These are phyloP conservation scores for Acomys russatus DNA, from an alignment of 2,797 vertebrate genomes.

Conservation along the genomic window DNA sequence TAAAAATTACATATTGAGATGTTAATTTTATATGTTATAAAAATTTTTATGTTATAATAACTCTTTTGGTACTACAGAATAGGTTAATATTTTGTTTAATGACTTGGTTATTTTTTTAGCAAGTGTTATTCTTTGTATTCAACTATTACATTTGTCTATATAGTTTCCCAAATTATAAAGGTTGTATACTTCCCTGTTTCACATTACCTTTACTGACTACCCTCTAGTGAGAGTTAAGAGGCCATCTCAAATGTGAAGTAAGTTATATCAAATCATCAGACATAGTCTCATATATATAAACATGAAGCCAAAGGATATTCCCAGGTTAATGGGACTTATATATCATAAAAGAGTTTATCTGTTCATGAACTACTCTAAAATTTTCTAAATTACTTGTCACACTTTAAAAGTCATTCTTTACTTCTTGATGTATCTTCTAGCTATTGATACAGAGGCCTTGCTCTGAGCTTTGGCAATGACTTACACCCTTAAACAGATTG, in stretches of 20 bases:
- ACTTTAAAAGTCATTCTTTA: not conserved
- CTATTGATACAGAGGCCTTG: not conserved
- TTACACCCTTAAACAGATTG: not conserved
- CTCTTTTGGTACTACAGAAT: not conserved
- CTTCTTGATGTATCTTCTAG: not conserved
- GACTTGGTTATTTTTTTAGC: slow-evolving; percentile 16
- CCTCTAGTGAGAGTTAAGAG: not conserved
- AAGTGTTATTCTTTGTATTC: not conserved
- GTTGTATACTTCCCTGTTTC: not conserved
- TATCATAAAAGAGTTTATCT: slow-evolving; percentile 27
- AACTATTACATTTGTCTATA: not conserved
- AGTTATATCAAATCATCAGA: not conserved
- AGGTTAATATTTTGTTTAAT: slow-evolving; percentile 1
- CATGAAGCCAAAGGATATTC: slow-evolving; percentile 18
- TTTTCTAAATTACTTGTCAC: not conserved
- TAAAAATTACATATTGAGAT: slow-evolving; percentile 17
- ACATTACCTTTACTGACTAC: not conserved
- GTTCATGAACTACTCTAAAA: not conserved
- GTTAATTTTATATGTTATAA: not conserved
- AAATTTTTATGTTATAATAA: not conserved
- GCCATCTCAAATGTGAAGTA: not conserved
- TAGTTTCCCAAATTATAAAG: not conserved
- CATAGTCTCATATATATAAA: slow-evolving; percentile 24
- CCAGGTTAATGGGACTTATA: slow-evolving; percentile 34
- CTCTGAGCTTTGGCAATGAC: not conserved